Conservation (phyloP, 2,888 invertebrate genomes). For the Physocephala rufipes region DNA sequence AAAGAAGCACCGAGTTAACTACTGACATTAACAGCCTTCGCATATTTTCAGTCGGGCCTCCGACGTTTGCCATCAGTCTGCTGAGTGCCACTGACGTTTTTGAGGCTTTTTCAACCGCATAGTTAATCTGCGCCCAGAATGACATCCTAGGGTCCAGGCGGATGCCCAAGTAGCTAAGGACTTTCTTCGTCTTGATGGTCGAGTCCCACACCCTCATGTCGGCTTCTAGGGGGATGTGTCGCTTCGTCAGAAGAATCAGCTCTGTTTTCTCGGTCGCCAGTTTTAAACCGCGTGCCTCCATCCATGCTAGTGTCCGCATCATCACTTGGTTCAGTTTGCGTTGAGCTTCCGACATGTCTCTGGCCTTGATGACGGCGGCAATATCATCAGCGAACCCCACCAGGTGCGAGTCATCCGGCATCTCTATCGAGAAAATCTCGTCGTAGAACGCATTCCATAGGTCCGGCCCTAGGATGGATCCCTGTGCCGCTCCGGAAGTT, state of each 20-base stretch:
- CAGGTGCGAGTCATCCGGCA: too few species aligned
- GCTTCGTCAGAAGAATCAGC: neutral
- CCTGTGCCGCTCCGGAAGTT: too few species aligned
- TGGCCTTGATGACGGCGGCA: too few species aligned
- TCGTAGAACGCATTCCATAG: neutral
- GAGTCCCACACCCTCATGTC: neutral
- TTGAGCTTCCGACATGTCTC: too few species aligned
- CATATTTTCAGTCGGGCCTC: neutral
- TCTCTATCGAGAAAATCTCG: neutral
- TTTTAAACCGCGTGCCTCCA: too few species aligned
- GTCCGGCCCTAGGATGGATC: neutral
- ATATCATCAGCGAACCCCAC: too few species aligned
- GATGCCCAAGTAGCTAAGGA: too few species aligned
- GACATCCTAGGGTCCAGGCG: too few species aligned
- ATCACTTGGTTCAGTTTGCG: too few species aligned
- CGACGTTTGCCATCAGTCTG: neutral
- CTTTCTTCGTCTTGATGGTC: too few species aligned
- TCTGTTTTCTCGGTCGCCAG: too few species aligned
- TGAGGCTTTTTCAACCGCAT: neutral
- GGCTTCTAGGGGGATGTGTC: neutral
- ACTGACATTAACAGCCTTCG: neutral
- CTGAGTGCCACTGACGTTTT: neutral
- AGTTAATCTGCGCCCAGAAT: neutral
- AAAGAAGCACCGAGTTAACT: neutral
- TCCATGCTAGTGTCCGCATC: too few species aligned